phyloP scores from a whole-genome alignment of 2,888 invertebrate genomes.

The Germaria angustata region DNA sequence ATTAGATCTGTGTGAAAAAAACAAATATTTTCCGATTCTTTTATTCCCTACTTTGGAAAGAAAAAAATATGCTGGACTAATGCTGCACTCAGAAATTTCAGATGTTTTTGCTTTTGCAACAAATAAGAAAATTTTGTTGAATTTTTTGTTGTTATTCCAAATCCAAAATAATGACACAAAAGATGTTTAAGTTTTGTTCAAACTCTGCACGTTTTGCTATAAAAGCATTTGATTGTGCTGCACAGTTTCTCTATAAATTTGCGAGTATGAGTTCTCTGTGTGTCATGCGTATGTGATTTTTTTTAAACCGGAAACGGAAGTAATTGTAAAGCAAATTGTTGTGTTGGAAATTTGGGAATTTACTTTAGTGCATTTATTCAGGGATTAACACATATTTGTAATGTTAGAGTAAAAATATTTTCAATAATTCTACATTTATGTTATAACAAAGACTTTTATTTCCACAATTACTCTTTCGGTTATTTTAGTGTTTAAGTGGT shows the following conservation, averaged over 20 bases:
- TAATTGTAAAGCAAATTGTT: conserved; percentile 59
- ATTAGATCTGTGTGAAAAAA: too few species aligned
- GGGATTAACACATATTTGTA: not conserved
- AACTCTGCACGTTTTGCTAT: conserved; percentile 40
- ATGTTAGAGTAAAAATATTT: not conserved
- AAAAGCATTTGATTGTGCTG: conserved; percentile 30
- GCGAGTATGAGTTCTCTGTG: not conserved
- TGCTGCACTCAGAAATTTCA: too few species aligned
- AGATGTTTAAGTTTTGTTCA: conserved; percentile 27
- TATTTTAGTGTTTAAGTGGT: not conserved
- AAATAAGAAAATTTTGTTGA: not conserved
- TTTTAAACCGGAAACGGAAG: conserved; percentile 58
- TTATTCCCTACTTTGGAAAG: too few species aligned
- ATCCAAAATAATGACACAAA: conserved; percentile 22
- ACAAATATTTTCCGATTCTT: too few species aligned
- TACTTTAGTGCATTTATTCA: not conserved
- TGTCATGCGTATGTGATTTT: not conserved
- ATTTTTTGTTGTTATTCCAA: too few species aligned
- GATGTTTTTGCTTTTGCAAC: not conserved
- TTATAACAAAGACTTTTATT: not conserved
- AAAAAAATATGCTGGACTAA: too few species aligned
- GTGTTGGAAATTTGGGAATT: conserved; percentile 16
- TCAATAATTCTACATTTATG: not conserved
- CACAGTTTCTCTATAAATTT: not conserved
- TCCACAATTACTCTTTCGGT: not conserved